These are phyloP conservation scores for Tortrix viridana DNA, from an alignment of 2,888 invertebrate species.

Conservation along the genomic window DNA sequence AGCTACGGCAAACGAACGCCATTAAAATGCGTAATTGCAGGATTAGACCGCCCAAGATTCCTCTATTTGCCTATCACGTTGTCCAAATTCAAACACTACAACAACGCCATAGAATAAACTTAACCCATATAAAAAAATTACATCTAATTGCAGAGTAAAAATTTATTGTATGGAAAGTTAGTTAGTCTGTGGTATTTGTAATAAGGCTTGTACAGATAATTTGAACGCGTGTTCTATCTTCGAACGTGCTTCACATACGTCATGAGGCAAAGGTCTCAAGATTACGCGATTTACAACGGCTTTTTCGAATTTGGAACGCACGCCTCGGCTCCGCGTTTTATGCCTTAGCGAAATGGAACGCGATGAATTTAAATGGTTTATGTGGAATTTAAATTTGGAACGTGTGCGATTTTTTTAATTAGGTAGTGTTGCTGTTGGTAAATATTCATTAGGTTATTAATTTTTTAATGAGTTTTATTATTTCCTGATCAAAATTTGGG, in stretches of 20 bases:
- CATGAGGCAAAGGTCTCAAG: conserved; percentile 79
- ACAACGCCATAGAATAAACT: conserved; percentile 49
- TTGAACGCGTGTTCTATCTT: conserved; percentile 63
- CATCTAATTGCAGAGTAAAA: background rate
- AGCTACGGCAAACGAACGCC: conserved; percentile 67
- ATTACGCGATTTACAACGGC: conserved; percentile 80
- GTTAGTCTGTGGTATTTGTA: conserved; percentile 57
- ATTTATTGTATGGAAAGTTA: conserved; percentile 4
- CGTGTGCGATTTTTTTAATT: conserved; percentile 62
- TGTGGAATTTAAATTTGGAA: conserved; percentile 61
- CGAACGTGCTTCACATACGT: conserved; percentile 79
- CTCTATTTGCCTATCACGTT: conserved; percentile 63
- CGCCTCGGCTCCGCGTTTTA: conserved; percentile 67
- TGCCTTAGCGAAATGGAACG: conserved; percentile 61
- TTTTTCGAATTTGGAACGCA: conserved; percentile 78
- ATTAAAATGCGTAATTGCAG: conserved; percentile 84
- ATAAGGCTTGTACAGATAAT: conserved; percentile 66
- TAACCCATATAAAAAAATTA: background rate
- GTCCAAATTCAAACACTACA: conserved; percentile 53
- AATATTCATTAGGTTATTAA: background rate
- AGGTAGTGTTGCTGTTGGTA: conserved; percentile 35
- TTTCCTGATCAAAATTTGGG: background rate
- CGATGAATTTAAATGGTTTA: conserved; percentile 74
- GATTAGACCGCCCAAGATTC: conserved; percentile 82
- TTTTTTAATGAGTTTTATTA: background rate